phyloP scores from a whole-genome alignment of 2,797 vertebrate species.

The Acipenser oxyrinchus region DNA sequence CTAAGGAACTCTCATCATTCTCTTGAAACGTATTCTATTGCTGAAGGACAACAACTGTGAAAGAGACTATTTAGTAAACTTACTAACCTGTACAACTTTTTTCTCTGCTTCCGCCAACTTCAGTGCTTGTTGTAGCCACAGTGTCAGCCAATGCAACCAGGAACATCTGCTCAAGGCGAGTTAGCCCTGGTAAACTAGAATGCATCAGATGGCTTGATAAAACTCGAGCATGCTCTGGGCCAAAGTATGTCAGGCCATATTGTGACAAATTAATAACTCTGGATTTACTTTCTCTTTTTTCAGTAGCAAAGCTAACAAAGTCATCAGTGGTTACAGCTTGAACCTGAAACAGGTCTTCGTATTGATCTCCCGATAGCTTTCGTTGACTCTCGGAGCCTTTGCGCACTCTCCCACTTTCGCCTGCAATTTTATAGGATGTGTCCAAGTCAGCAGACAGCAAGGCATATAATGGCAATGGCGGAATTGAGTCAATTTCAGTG shows the following conservation, averaged over 20 bases:
- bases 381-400: constrained; percentile 63
- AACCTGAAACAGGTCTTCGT: constrained; percentile 67
- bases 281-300: constrained; percentile 86
- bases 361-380: constrained; percentile 76
- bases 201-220: constrained; percentile 97
- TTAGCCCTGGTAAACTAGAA: constrained; percentile 92
- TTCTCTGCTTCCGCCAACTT: constrained; percentile 77
- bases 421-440: constrained; percentile 71
- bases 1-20: too few species aligned
- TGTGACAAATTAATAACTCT: constrained; percentile 94
- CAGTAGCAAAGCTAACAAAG: constrained; percentile 83
- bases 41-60: not conserved
- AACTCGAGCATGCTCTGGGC: constrained; percentile 92
- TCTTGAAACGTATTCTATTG: not conserved
- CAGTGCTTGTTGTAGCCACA: constrained; percentile 88
- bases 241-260: constrained; percentile 90
- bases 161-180: constrained; percentile 96
- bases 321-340: constrained; percentile 58
- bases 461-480: constrained; percentile 82
- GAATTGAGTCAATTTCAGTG: constrained; percentile 97
- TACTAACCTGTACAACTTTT: constrained; percentile 81
- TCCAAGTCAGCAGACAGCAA: constrained; percentile 89
- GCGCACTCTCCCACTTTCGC: constrained; percentile 69
- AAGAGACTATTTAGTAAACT: too few species aligned
- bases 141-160: constrained; percentile 94